These are phyloP conservation scores for Lochmaea crataegi DNA, from an alignment of 2,888 invertebrate genomes.

Conservation along the genomic window DNA sequence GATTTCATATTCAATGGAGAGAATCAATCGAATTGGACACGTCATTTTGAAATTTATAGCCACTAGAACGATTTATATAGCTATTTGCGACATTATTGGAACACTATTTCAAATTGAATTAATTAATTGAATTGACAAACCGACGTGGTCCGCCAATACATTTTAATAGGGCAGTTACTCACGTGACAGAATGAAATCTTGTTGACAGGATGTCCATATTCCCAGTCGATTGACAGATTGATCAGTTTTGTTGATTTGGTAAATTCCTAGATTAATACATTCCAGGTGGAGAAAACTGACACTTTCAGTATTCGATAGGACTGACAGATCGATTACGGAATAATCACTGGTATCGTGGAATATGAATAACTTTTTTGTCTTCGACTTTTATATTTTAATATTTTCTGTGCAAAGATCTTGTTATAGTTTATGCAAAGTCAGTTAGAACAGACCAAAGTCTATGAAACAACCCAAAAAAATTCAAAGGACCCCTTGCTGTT, in stretches of 20 bases:
- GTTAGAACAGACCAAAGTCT: too few relatives aligned
- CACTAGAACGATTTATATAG: conserved; percentile 28
- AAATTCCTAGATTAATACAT: not conserved
- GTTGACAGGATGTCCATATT: conserved; percentile 13
- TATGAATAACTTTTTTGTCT: too few relatives aligned
- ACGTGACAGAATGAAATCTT: conserved; percentile 22
- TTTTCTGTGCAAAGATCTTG: too few relatives aligned
- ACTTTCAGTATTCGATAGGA: too few relatives aligned
- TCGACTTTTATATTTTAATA: too few relatives aligned
- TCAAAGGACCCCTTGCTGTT: too few relatives aligned
- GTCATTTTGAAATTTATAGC: conserved; percentile 28
- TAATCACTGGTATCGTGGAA: too few relatives aligned
- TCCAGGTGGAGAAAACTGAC: too few relatives aligned
- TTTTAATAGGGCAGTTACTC: conserved; percentile 28
- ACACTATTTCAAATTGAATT: conserved; percentile 36
- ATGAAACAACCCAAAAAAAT: too few relatives aligned
- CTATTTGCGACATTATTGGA: conserved; percentile 36
- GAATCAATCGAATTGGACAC: conserved; percentile 19
- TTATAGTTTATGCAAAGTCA: too few relatives aligned
- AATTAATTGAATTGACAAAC: conserved; percentile 36
- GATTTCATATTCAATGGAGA: conserved; percentile 12
- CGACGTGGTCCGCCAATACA: conserved; percentile 19
- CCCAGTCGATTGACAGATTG: not conserved
- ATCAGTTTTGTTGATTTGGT: conserved; percentile 17
- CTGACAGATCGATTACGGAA: too few relatives aligned